These are phyloP conservation scores for Priocnemis perturbator DNA, from an alignment of 2,888 invertebrate species.

Conservation along the genomic window DNA sequence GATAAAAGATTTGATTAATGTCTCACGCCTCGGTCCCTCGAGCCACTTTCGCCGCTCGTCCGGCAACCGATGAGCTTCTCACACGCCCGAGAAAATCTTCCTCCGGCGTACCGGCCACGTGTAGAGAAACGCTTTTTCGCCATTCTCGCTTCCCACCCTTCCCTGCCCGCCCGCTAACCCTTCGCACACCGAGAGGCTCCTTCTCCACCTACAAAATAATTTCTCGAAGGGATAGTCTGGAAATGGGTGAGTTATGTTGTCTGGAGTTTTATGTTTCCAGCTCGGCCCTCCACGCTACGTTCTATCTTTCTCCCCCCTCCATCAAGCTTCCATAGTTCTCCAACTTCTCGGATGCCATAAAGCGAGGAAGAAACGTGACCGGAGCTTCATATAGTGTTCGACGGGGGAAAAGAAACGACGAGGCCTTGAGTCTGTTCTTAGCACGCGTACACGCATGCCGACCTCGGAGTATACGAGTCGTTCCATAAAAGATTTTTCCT, in stretches of 20 bases:
- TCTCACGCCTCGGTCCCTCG: too few species aligned
- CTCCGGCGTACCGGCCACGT: constrained; percentile 19
- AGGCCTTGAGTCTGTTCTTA: constrained; percentile 25
- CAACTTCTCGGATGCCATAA: constrained; percentile 42
- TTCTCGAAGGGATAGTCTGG: constrained; percentile 62
- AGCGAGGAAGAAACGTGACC: constrained; percentile 58
- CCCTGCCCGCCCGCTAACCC: background rate
- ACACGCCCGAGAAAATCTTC: constrained; percentile 39
- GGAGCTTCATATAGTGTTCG: constrained; percentile 35
- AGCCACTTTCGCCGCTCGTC: too few species aligned
- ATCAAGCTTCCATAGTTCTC: constrained; percentile 22
- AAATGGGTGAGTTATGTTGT: constrained; percentile 63
- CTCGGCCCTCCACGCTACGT: constrained; percentile 16
- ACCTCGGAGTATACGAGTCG: constrained; percentile 2
- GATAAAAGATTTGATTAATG: too few species aligned
- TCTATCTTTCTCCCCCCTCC: too few species aligned
- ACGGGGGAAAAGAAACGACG: constrained; percentile 32
- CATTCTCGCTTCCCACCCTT: background rate
- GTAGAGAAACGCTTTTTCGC: constrained; percentile 33
- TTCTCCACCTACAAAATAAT: constrained; percentile 55
- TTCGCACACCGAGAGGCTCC: background rate
- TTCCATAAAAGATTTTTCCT: background rate
- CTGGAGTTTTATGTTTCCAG: constrained; percentile 53
- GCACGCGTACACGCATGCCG: constrained; percentile 17
- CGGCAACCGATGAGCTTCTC: background rate